Evolutionary conservation across 2,888 invertebrate species (phyloP).

Genomic region (Ochropleura leucogaster): DNA sequence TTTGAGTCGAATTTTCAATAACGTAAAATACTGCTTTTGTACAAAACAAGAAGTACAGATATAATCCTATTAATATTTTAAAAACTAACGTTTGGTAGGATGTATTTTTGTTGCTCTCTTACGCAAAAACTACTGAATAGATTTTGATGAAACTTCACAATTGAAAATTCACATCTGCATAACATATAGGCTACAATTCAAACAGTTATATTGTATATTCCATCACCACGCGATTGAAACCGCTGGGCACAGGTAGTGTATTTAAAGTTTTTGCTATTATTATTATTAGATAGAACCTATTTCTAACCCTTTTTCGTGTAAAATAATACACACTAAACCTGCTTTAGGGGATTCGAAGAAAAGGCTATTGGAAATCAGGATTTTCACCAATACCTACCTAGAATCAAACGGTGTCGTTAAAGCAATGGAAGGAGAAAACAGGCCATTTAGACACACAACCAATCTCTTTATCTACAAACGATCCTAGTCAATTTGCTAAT

Average conservation of each 20-base stretch:
- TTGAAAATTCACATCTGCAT: no score
- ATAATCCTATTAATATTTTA: no score
- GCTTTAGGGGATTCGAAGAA: not conserved
- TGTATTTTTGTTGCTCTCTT: no score
- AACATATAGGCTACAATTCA: no score
- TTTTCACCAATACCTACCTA: not conserved
- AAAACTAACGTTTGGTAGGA: no score
- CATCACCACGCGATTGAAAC: no score
- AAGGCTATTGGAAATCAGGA: not conserved
- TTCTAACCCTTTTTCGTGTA: not conserved
- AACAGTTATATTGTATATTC: no score
- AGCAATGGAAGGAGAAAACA: not conserved
- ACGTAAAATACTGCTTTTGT: not conserved
- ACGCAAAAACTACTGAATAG: no score
- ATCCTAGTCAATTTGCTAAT: not conserved
- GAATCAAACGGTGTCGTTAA: not conserved
- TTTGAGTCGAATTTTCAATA: slow-evolving; percentile 7
- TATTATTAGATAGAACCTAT: not conserved
- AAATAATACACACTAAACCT: not conserved
- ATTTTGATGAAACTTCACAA: no score
- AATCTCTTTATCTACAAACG: not conserved
- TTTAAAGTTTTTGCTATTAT: not conserved
- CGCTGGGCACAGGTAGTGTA: no score
- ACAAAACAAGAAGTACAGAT: not conserved
- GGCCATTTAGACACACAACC: not conserved